These are phyloP conservation scores for Perizoma affinitatum DNA, from an alignment of 2,888 invertebrate species.

Conservation along the genomic window DNA sequence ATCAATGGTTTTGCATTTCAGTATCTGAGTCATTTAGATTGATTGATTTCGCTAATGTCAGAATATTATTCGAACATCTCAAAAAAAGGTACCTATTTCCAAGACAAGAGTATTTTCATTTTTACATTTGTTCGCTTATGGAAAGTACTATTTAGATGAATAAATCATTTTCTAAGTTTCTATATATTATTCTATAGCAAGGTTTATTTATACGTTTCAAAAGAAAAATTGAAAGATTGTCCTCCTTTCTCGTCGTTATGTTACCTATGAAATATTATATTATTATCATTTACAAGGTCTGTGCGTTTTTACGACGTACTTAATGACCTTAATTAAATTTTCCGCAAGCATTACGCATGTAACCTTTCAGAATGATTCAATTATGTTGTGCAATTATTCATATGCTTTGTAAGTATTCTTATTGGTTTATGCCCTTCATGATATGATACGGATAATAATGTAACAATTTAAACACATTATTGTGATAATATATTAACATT, in stretches of 20 bases:
- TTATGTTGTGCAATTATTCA: constrained; percentile 38
- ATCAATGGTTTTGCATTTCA: constrained; percentile 39
- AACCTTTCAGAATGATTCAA: constrained; percentile 38
- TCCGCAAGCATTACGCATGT: constrained; percentile 36
- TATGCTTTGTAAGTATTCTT: constrained; percentile 28
- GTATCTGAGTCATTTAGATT: constrained; percentile 35
- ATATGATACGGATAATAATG: no score
- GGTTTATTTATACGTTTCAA: not conserved
- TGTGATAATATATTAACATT: not conserved
- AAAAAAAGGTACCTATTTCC: not conserved
- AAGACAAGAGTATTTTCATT: no score
- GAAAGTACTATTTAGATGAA: no score
- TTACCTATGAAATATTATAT: constrained; percentile 24
- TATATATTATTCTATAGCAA: no score
- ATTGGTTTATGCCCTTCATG: constrained; percentile 5
- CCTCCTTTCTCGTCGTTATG: constrained; percentile 13
- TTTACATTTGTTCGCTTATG: no score
- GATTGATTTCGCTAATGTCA: constrained; percentile 29
- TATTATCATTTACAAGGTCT: constrained; percentile 29
- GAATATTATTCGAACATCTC: not conserved
- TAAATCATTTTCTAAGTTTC: no score
- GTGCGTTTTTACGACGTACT: constrained; percentile 38
- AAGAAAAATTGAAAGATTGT: constrained; percentile 13
- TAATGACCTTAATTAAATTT: constrained; percentile 41
- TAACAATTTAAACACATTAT: not conserved